Evolutionary conservation across 2,113 vertebrate species (phyloP).

Genomic region (Picathartes gymnocephalus): DNA sequence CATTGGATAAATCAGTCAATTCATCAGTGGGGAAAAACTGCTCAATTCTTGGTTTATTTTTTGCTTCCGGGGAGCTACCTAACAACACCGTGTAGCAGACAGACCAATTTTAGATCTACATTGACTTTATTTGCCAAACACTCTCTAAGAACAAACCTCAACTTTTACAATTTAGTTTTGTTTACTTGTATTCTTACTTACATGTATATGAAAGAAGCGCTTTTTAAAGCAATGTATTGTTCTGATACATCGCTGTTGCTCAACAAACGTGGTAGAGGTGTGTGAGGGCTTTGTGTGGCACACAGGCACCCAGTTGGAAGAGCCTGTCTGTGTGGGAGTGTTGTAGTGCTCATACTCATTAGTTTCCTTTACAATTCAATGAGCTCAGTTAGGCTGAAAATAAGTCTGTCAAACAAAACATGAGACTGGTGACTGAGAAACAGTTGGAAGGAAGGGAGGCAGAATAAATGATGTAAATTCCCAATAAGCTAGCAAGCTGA

Average conservation of each 20-base stretch:
- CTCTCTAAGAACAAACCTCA: neutral
- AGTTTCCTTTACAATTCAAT: slow-evolving; percentile 80
- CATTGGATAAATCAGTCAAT: neutral
- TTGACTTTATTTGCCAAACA: neutral
- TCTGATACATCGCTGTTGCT: neutral
- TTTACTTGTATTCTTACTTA: neutral
- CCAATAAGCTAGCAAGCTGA: neutral
- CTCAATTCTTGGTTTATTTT: neutral
- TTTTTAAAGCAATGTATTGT: neutral
- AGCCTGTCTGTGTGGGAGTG: slow-evolving; percentile 57
- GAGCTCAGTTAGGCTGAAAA: slow-evolving; percentile 76
- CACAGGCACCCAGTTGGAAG: slow-evolving; percentile 71
- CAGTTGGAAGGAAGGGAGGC: neutral
- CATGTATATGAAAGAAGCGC: neutral
- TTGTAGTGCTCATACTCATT: slow-evolving; percentile 65
- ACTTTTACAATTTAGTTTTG: neutral
- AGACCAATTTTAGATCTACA: neutral
- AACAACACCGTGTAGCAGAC: neutral
- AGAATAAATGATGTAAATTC: neutral
- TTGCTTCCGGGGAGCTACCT: slow-evolving; percentile 4
- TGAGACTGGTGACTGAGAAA: slow-evolving; percentile 16
- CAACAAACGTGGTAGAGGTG: neutral
- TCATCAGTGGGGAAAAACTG: neutral
- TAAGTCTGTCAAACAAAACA: slow-evolving; percentile 76
- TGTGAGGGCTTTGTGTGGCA: slow-evolving; percentile 3